A percentile compares a stretch with the other conserved stretches of the same genome.
phyloP scores from a whole-genome alignment of 2,888 invertebrate genomes.

The Aphodius granarius region DNA sequence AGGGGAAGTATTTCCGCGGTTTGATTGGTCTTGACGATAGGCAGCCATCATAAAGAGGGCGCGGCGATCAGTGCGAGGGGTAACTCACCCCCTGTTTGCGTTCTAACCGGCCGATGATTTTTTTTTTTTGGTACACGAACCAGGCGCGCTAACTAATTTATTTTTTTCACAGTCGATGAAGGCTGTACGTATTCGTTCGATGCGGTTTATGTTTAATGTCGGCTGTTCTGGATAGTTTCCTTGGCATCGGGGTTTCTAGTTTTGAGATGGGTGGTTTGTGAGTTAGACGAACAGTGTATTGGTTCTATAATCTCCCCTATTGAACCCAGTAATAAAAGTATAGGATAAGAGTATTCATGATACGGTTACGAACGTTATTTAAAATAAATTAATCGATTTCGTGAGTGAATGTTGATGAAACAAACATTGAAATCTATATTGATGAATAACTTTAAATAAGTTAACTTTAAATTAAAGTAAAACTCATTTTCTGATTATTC shows the following conservation, averaged over 20 bases:
- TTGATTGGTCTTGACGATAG: conserved; percentile 22
- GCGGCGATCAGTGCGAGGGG: conserved; percentile 34
- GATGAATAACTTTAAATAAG: too few relatives aligned
- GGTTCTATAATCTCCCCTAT: neutral
- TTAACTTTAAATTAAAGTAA: too few relatives aligned
- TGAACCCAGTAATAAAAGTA: neutral
- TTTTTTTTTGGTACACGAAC: neutral
- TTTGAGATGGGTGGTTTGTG: neutral
- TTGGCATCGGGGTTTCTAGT: neutral
- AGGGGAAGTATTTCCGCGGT: conserved; percentile 37
- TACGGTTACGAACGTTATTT: too few relatives aligned
- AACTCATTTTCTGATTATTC: too few relatives aligned
- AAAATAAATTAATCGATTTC: too few relatives aligned
- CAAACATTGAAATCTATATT: too few relatives aligned
- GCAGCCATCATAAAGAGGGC: conserved; percentile 49
- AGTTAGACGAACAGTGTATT: neutral
- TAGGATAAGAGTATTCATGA: neutral
- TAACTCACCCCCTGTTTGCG: conserved; percentile 28
- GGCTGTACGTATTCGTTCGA: conserved; percentile 10
- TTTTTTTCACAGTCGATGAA: conserved; percentile 2
- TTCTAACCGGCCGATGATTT: neutral
- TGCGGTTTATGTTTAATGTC: conserved; percentile 30
- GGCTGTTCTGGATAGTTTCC: conserved; percentile 5
- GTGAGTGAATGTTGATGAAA: too few relatives aligned
- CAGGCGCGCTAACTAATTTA: neutral